These are phyloP conservation scores for Hartigia nigra DNA, from an alignment of 2,888 invertebrate species.

Conservation along the genomic window DNA sequence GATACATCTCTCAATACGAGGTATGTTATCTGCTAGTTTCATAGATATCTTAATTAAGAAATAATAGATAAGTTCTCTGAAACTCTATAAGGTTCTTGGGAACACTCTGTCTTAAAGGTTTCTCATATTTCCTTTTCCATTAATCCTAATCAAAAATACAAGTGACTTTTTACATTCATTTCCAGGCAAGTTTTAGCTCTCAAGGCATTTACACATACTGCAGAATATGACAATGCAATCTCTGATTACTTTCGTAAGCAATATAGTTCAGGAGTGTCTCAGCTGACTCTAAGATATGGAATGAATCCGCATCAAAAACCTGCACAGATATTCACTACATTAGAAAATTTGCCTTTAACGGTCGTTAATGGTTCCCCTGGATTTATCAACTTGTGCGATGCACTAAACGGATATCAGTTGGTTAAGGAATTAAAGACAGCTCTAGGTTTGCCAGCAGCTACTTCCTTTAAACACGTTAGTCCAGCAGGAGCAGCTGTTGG, in stretches of 20 bases:
- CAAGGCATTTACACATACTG: constrained; percentile 97
- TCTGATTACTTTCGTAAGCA: constrained; percentile 95
- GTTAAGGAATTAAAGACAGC: constrained; percentile 88
- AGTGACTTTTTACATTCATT: constrained; percentile 30
- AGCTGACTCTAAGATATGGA: constrained; percentile 89
- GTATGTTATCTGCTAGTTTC: constrained; percentile 59
- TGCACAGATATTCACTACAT: constrained; percentile 88
- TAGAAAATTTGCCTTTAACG: constrained; percentile 82
- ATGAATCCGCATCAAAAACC: constrained; percentile 99
- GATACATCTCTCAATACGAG: constrained; percentile 81
- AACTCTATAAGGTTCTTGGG: background rate
- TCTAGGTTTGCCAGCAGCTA: constrained; percentile 87
- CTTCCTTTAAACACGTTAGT: constrained; percentile 98
- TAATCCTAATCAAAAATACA: background rate
- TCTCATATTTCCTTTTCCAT: background rate
- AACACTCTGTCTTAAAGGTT: background rate
- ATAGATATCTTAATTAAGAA: background rate
- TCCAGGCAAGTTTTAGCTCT: constrained; percentile 81
- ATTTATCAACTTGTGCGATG: constrained; percentile 97
- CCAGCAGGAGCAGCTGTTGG: constrained; percentile 98
- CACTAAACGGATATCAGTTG: constrained; percentile 96
- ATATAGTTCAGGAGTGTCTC: constrained; percentile 82
- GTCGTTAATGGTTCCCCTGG: constrained; percentile 96
- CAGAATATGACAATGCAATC: constrained; percentile 93
- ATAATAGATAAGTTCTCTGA: background rate